Conservation (phyloP, 2,888 invertebrate species). For the Torymus texanus region DNA sequence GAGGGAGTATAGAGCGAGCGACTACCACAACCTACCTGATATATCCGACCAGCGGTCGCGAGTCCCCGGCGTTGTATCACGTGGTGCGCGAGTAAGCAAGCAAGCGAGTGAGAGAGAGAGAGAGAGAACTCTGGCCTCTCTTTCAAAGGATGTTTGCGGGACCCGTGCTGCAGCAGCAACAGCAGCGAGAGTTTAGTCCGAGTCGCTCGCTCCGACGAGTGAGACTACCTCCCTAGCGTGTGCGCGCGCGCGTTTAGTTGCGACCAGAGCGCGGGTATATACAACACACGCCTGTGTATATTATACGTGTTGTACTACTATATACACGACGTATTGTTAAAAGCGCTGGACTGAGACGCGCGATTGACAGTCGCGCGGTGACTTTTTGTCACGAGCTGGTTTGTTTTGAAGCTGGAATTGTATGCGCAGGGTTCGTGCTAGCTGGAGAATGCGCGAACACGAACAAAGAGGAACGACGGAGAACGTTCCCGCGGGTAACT, state of each 20-base stretch:
- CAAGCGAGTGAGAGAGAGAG: slow-evolving; percentile 14
- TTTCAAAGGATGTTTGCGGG: slow-evolving; percentile 70
- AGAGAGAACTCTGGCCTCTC: slow-evolving; percentile 53
- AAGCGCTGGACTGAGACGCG: too few relatives aligned
- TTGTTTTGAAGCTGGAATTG: too few relatives aligned
- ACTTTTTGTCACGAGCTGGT: too few relatives aligned
- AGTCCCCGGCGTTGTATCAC: slow-evolving; percentile 57
- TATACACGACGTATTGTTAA: too few relatives aligned
- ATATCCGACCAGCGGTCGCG: slow-evolving; percentile 67
- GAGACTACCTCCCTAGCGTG: slow-evolving; percentile 50
- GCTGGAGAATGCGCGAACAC: background rate
- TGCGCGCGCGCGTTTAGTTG: background rate
- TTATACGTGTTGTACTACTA: too few relatives aligned
- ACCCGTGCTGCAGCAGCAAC: slow-evolving; percentile 45
- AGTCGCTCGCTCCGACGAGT: slow-evolving; percentile 65
- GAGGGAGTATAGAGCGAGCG: background rate
- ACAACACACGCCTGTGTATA: background rate
- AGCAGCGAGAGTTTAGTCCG: slow-evolving; percentile 63
- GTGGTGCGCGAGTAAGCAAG: background rate
- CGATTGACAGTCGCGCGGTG: too few relatives aligned
- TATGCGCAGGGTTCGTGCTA: background rate
- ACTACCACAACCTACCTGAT: slow-evolving; percentile 64
- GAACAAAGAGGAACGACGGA: slow-evolving; percentile 7
- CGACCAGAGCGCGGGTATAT: background rate
- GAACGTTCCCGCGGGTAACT: background rate